These are phyloP conservation scores for Peromyscus melanophrys DNA, from an alignment of 2,797 vertebrate species.

Conservation along the genomic window DNA sequence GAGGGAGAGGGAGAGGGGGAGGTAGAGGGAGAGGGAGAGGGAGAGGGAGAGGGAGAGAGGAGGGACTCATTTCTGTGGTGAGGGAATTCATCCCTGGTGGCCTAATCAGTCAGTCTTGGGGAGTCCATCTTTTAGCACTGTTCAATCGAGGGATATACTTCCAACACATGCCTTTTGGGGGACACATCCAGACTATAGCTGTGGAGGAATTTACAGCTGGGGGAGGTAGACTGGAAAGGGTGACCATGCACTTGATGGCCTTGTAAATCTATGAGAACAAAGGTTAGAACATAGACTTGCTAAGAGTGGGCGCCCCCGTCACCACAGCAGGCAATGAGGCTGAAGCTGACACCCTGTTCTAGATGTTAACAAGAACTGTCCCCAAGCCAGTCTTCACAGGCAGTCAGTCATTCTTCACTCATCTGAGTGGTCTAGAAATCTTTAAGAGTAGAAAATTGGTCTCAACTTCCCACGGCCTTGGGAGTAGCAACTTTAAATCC, in stretches of 20 bases:
- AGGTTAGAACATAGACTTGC: background rate
- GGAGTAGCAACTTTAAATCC: slow-evolving; percentile 3
- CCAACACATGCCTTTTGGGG: background rate
- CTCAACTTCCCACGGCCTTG: background rate
- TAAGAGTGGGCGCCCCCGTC: background rate
- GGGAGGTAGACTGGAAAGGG: background rate
- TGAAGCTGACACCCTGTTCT: background rate
- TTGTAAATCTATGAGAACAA: background rate
- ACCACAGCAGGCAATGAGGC: background rate
- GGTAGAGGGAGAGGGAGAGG: background rate
- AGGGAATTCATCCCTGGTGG: background rate
- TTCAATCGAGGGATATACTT: background rate
- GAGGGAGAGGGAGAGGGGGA: too few species aligned
- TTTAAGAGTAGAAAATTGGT: background rate
- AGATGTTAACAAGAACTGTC: background rate
- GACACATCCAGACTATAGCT: background rate
- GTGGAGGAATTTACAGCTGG: background rate
- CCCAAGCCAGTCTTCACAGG: background rate
- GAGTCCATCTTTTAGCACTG: background rate
- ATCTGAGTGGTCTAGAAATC: background rate
- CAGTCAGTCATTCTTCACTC: background rate
- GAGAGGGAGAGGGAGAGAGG: too few species aligned
- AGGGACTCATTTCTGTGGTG: background rate
- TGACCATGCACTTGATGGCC: background rate
- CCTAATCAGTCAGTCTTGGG: background rate